phyloP scores from a whole-genome alignment of 2,888 invertebrate genomes.

The Ischnus inquisitorius region DNA sequence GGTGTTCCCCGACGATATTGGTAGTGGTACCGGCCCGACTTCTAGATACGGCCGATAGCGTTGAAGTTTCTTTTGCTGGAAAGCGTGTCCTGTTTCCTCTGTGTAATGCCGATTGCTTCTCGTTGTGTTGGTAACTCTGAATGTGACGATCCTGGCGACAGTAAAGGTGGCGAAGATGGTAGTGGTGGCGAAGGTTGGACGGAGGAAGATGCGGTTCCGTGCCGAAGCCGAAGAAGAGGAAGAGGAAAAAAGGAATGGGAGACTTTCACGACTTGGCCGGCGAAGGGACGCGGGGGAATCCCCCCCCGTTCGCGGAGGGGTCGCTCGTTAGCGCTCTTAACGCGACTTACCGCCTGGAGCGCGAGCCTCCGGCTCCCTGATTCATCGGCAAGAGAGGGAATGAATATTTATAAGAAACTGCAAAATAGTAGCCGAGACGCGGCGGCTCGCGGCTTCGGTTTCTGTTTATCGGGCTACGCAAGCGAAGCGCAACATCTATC shows the following conservation, averaged over 20 bases:
- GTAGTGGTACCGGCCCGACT: background rate
- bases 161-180: constrained; percentile 62
- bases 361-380: constrained; percentile 80
- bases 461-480: constrained; percentile 19
- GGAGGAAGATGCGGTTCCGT: constrained; percentile 43
- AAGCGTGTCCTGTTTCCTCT: constrained; percentile 32
- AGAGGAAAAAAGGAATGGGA: constrained; percentile 50
- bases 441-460: constrained; percentile 37
- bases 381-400: constrained; percentile 81
- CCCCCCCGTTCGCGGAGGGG: constrained; percentile 75
- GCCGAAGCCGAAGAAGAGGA: constrained; percentile 39
- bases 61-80: constrained; percentile 59
- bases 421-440: constrained; percentile 80
- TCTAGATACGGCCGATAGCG: constrained; percentile 20
- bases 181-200: constrained; percentile 32
- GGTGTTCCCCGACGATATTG: constrained; percentile 32
- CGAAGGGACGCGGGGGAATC: constrained; percentile 39
- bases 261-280: constrained; percentile 48
- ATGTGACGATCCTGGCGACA: constrained; percentile 39
- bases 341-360: constrained; percentile 84
- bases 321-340: constrained; percentile 85
- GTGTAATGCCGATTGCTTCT: constrained; percentile 55
- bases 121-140: constrained; percentile 23
- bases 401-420: constrained; percentile 85
- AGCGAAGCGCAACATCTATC: constrained; percentile 15